These are phyloP conservation scores for Tachuris rubrigastra DNA, from an alignment of 2,113 vertebrate genomes.

Conservation along the genomic window DNA sequence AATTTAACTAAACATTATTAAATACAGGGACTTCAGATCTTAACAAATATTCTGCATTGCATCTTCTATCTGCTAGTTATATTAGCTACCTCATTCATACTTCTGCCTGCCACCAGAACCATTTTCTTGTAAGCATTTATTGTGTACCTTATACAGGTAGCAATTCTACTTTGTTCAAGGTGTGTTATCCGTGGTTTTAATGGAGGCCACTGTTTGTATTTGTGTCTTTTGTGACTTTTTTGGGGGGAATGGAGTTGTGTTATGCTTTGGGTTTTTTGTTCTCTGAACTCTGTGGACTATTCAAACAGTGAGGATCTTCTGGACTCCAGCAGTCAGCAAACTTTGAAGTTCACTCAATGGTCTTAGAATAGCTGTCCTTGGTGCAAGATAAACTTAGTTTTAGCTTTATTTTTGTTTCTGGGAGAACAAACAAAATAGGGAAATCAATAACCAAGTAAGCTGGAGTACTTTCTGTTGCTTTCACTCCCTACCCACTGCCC, in stretches of 20 bases:
- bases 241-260: neutral
- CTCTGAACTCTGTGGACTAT: neutral
- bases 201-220: fast-evolving
- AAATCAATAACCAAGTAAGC: neutral
- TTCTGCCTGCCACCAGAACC: neutral
- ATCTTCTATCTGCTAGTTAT: neutral
- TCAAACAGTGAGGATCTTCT: neutral
- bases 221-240: neutral
- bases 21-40: neutral
- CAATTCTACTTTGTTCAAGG: neutral
- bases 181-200: neutral
- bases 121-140: neutral
- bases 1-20: neutral
- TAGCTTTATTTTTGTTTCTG: neutral
- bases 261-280: neutral
- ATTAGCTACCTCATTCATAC: neutral
- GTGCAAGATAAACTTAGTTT: neutral
- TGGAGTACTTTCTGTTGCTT: neutral
- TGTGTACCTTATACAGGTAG: neutral
- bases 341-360: neutral
- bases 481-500: neutral
- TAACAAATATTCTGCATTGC: neutral
- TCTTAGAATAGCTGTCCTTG: neutral
- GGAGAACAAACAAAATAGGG: neutral
- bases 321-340: neutral